Evolutionary conservation across 2,797 vertebrate species (phyloP), one percentile per base, ranked within the genome.

Genomic region (Xenops minutus): DNA sequence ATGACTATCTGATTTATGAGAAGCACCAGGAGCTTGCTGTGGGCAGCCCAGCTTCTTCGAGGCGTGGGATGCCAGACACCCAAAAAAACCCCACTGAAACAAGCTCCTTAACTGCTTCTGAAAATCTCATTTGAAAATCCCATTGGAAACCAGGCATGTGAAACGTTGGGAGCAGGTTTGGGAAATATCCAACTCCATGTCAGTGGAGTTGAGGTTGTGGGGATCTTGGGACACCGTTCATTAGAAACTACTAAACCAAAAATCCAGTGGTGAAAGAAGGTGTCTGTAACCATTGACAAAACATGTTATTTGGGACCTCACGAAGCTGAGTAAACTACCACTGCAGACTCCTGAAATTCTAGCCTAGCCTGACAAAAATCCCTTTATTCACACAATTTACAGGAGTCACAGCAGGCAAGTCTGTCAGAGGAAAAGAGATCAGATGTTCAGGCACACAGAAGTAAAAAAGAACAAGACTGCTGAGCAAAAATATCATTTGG

Each of bases 331-430:
- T 63, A 93, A 96, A 96, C 51, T 90, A 93, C 89, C 67, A 92
- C 73, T 73, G 79, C 2, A 4, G 74, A 48, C 76, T 92, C 71
- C 89, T 64, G 48, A 96, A 97, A 96, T 93, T 95, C 91, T 91
- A 94, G 76, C 62, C 89, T 94, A 95, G 81, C 69, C 69, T 0
- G 1, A 84, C 76, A 89, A 91, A 93, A 96, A 93, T 91, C 87
- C 66, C 41, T 95, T 94, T 94, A 95, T 96, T 96, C 95, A 88
- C 84, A 85, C 91, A 84, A 81, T 93, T 93, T 91, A 81, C 80
- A 76, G 87, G 87, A 96, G 88, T 91, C 89, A 95, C 87, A 96
- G 94, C 58, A 69, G 91, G 89, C 82, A 94, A 88, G 89, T 15
- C 89, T 89, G 82, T 36, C 6, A 4, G 71, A 85, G 58, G 43